A percentile compares a stretch with the other conserved stretches of the same genome.
Conservation (phyloP, 1,140 invertebrate genomes). For the Gryllus bimaculatus region DNA sequence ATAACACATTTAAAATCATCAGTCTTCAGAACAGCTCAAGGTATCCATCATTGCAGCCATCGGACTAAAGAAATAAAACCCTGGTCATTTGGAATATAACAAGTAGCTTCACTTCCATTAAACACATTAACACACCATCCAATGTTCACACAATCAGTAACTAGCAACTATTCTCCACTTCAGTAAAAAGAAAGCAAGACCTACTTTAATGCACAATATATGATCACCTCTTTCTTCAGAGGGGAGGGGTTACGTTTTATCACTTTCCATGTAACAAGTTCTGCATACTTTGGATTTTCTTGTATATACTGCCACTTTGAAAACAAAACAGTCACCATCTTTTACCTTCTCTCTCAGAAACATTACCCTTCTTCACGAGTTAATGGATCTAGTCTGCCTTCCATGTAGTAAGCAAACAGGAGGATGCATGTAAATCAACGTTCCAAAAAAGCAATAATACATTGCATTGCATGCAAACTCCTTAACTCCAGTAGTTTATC, state of each 20-base stretch:
- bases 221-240: conserved; percentile 5
- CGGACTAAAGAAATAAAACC: not conserved
- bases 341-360: not conserved
- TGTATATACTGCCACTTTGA: not conserved
- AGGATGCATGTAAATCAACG: conserved; percentile 14
- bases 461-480: conserved; percentile 11
- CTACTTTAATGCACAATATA: not conserved
- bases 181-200: not conserved
- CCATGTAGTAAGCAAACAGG: not conserved
- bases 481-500: not conserved
- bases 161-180: not conserved
- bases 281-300: not conserved
- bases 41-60: not conserved
- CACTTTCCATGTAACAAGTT: not conserved
- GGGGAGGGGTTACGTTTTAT: conserved; percentile 7
- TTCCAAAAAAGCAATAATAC: conserved; percentile 6
- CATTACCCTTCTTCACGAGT: conserved; percentile 2
- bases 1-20: not conserved
- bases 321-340: not conserved
- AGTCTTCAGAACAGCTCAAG: not conserved
- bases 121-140: not conserved
- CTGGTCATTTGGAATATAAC: not conserved
- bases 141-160: not conserved
- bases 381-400: not conserved
- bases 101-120: not conserved